Conservation (phyloP, 2,888 invertebrate species). For the Polia nebulosa region DNA sequence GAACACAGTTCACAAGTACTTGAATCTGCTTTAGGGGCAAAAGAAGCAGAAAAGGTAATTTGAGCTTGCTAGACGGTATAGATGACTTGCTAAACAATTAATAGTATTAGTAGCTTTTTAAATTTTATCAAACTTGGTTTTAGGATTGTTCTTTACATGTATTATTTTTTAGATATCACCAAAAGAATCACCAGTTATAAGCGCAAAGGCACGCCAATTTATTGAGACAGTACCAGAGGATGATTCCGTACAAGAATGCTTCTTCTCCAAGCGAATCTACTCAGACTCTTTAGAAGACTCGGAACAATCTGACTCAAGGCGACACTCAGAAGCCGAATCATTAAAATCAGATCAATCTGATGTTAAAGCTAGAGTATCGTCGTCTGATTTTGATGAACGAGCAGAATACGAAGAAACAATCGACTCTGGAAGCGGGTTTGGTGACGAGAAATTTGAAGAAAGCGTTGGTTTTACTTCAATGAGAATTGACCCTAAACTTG, state of each 20-base stretch:
- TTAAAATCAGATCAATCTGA: conserved; percentile 90
- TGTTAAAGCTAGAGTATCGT: conserved; percentile 86
- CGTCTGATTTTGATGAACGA: conserved; percentile 89
- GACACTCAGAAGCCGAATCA: conserved; percentile 89
- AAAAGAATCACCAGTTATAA: conserved; percentile 89
- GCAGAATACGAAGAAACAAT: conserved; percentile 88
- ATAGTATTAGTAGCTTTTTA: conserved; percentile 2
- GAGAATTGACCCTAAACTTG: conserved; percentile 79
- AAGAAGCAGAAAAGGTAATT: conserved; percentile 81
- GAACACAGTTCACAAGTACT: conserved; percentile 82
- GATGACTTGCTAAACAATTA: conserved; percentile 14
- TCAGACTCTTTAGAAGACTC: conserved; percentile 90
- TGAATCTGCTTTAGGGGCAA: conserved; percentile 64
- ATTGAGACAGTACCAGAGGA: conserved; percentile 91
- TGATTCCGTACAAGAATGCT: conserved; percentile 90
- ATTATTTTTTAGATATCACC: conserved; percentile 75
- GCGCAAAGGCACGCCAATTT: conserved; percentile 89
- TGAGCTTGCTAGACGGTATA: conserved; percentile 26
- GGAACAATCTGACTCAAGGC: conserved; percentile 88
- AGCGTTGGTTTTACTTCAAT: conserved; percentile 87
- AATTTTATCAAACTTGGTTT: not conserved
- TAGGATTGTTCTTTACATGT: not conserved
- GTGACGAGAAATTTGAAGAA: conserved; percentile 89
- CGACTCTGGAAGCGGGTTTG: conserved; percentile 89
- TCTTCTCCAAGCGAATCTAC: conserved; percentile 89